Conservation (phyloP, 2,888 invertebrate species). For the Sepiola atlantica region DNA sequence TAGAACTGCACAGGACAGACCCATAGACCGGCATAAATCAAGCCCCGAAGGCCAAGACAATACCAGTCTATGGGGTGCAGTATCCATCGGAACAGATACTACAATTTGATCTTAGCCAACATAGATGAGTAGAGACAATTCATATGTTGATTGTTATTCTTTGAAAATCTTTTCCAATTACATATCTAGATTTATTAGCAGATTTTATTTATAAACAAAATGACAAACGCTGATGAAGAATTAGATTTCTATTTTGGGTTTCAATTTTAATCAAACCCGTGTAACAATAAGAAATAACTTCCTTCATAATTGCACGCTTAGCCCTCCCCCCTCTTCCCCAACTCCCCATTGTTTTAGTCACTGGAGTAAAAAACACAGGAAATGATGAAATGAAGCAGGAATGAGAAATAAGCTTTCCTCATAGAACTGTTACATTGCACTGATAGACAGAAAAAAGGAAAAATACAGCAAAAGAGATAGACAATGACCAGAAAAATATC, state of each 20-base stretch:
- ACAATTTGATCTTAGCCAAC: no score
- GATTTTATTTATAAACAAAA: neutral
- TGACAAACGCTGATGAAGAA: neutral
- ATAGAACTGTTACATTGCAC: neutral
- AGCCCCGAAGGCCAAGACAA: no score
- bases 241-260: neutral
- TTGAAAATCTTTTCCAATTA: neutral
- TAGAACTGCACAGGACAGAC: no score
- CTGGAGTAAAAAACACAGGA: neutral
- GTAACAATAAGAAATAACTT: neutral
- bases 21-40: no score
- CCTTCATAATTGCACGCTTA: neutral
- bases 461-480: slow-evolving; percentile 36
- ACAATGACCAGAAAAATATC: slow-evolving; percentile 4
- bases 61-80: no score
- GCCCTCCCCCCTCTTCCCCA: neutral
- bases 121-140: no score
- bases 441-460: neutral
- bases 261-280: neutral
- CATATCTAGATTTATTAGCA: neutral
- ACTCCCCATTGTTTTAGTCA: neutral
- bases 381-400: slow-evolving; percentile 10
- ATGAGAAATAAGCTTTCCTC: neutral
- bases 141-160: no score
- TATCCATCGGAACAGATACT: no score